These are phyloP conservation scores for Ceratitis capitata DNA, from an alignment of 1,140 invertebrate species.

Conservation along the genomic window DNA sequence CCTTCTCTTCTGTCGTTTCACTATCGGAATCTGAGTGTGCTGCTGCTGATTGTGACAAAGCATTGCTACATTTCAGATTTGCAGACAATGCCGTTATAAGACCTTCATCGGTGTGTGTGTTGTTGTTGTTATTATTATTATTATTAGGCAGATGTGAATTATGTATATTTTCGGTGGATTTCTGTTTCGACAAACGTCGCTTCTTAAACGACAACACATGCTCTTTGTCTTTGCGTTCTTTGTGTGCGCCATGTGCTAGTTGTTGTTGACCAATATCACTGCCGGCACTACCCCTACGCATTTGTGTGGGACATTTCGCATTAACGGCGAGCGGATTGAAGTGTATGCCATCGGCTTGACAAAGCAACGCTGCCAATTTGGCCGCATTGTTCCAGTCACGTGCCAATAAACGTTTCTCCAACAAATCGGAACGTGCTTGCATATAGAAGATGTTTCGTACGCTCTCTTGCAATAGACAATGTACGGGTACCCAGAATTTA, in stretches of 20 bases:
- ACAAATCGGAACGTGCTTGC: slow-evolving; percentile 78
- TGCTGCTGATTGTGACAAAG: slow-evolving; percentile 42
- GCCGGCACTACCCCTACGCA: slow-evolving; percentile 52
- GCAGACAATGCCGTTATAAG: background rate
- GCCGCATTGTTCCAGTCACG: slow-evolving; percentile 75
- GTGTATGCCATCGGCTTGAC: slow-evolving; percentile 67
- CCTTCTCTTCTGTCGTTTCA: slow-evolving; percentile 5
- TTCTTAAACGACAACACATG: slow-evolving; percentile 61
- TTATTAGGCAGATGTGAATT: background rate
- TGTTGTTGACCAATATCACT: slow-evolving; percentile 45
- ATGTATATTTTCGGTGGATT: slow-evolving; percentile 60
- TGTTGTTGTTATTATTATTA: too few relatives aligned
- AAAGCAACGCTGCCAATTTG: slow-evolving; percentile 79
- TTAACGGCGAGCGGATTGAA: slow-evolving; percentile 55
- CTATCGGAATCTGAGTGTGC: slow-evolving; percentile 30
- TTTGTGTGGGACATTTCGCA: slow-evolving; percentile 58
- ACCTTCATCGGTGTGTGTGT: background rate
- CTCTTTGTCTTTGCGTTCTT: slow-evolving; percentile 62
- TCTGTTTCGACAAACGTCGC: slow-evolving; percentile 61
- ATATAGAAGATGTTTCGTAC: slow-evolving; percentile 87
- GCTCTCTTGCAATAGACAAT: slow-evolving; percentile 83
- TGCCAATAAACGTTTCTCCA: slow-evolving; percentile 76
- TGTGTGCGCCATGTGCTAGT: slow-evolving; percentile 46
- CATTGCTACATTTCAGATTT: slow-evolving; percentile 43
- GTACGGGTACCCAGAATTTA: slow-evolving; percentile 91